A percentile compares a stretch with the other conserved stretches of the same genome.
Evolutionary conservation across 2,888 invertebrate genomes (phyloP).

Genomic region (Erebia palarica): DNA sequence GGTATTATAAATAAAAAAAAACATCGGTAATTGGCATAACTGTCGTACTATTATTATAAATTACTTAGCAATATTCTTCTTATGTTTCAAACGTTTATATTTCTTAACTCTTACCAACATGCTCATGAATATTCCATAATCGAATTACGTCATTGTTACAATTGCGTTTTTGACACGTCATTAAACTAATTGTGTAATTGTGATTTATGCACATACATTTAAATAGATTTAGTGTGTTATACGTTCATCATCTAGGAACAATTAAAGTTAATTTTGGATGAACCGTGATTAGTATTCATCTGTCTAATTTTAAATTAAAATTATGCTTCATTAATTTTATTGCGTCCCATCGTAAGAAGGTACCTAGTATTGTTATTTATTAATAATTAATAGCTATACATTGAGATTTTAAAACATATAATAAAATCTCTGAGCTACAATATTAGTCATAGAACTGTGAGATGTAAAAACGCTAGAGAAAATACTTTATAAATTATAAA

Average conservation of each 20-base stretch:
- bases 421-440: no score
- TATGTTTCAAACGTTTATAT: no score
- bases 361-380: not conserved
- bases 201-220: constrained; percentile 12
- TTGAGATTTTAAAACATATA: not conserved
- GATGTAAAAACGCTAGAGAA: no score
- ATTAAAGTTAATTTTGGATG: constrained; percentile 11
- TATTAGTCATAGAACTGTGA: no score
- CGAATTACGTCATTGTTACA: not conserved
- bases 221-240: constrained; percentile 5
- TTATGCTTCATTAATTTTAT: not conserved
- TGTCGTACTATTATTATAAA: no score
- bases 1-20: no score
- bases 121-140: constrained; percentile 7
- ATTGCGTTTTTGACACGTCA: constrained; percentile 7
- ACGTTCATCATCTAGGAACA: constrained; percentile 7
- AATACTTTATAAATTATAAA: no score
- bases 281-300: constrained; percentile 10
- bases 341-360: not conserved
- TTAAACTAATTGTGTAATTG: constrained; percentile 9
- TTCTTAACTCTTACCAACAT: not conserved
- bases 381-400: not conserved
- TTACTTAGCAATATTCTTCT: no score
- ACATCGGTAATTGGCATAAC: no score
- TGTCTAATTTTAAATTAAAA: constrained; percentile 8